Percentiles rank a stretch among this genome's conserved stretches.
Evolutionary conservation across 2,113 vertebrate genomes (phyloP).

Genomic region (Microtus richardsoni): DNA sequence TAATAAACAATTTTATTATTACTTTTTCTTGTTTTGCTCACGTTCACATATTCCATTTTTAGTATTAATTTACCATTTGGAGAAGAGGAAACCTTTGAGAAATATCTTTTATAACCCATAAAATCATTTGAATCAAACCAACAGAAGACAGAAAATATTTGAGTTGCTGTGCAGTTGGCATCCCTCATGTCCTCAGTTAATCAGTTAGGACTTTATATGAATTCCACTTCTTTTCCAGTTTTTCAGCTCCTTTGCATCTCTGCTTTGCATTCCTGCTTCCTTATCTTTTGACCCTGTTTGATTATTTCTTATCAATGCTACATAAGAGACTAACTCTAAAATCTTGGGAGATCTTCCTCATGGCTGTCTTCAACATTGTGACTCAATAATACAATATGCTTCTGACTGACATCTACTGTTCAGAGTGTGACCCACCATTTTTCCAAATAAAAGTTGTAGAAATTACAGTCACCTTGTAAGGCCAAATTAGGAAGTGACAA

Average conservation of each 20-base stretch:
- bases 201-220: background rate
- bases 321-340: background rate
- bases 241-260: background rate
- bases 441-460: background rate
- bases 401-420: background rate
- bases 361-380: background rate
- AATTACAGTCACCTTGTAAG: background rate
- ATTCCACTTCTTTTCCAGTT: background rate
- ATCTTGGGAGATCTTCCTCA: background rate
- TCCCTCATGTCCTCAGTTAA: background rate
- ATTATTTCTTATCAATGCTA: background rate
- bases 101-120: background rate
- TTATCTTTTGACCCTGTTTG: background rate
- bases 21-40: background rate
- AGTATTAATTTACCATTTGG: background rate
- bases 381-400: background rate
- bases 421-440: background rate
- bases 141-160: background rate
- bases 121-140: background rate
- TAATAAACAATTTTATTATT: background rate
- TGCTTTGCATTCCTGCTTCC: background rate
- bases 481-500: background rate
- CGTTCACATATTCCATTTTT: background rate
- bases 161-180: background rate
- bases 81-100: background rate